Percentiles rank a stretch among this genome's conserved stretches.
Conservation (phyloP, 2,113 vertebrate species). For the Urocolius indicus region DNA sequence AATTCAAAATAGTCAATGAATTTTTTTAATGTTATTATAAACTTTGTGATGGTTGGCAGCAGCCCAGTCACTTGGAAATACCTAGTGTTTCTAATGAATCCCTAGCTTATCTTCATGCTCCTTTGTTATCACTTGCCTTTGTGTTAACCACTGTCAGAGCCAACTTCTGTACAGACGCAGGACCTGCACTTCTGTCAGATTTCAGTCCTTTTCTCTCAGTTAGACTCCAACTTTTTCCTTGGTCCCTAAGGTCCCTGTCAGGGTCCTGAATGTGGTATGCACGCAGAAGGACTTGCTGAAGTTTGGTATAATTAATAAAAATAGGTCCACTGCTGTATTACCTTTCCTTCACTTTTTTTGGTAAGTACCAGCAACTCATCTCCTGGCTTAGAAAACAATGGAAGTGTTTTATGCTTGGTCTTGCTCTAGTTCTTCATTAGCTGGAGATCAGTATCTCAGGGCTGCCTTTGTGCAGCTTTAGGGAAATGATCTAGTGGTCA, state of each 20-base stretch:
- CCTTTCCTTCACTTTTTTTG: neutral
- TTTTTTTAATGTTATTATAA: neutral
- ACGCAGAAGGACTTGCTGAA: neutral
- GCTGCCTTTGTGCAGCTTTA: accelerated
- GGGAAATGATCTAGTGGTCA: too few relatives aligned
- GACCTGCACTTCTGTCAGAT: neutral
- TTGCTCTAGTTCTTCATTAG: neutral
- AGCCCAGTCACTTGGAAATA: neutral
- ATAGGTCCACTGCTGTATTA: accelerated
- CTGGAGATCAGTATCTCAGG: neutral
- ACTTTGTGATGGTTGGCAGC: neutral
- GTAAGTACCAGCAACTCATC: neutral
- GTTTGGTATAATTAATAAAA: neutral
- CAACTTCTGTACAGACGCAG: neutral
- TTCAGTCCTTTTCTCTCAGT: neutral
- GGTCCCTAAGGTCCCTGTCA: neutral
- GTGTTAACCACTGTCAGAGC: neutral
- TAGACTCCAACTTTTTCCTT: neutral
- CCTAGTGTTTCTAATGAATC: neutral
- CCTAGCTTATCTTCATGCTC: neutral
- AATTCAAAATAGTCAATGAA: neutral
- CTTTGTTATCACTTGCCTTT: neutral
- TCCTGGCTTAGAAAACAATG: neutral
- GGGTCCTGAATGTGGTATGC: accelerated
- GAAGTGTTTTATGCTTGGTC: neutral